Evolutionary conservation across 2,888 invertebrate species (phyloP), one percentile per base, ranked within the genome.

Genomic region (Drosophila gaucha): DNA sequence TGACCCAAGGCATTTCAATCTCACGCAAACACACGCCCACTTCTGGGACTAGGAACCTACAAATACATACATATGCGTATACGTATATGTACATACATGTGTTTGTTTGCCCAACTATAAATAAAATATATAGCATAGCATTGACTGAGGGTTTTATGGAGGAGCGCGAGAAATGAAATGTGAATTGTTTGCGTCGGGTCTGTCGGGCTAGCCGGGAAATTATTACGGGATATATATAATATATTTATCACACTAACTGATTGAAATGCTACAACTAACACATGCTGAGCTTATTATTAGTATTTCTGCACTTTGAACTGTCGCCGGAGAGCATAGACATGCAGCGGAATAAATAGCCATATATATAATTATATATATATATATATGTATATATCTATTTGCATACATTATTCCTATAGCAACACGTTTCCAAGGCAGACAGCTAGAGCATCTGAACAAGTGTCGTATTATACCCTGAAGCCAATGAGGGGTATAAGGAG

Each of bases 261-360:
- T 49, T 57, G 28, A 58, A 38, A 38, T 26, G 20, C 31, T 30
- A 14, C 38, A 54, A 26, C 38, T 16, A 28, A 47, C 24, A 60
- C 57, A 46, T 30, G 30, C 22, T 36, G 9, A n/a, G 26, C 16
- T 39, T 56, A 56, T 55, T 66, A 47, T 71, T 51, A 49, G 35
- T 2, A 14, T 26, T 49, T 31, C 18, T 38, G 73, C 49, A 56
- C 73, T 67, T 54, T 57, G 56, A 72, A 56, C 67, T 33, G 30
- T 36, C 28, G 39, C 41, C 24, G 16, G 22, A 39, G 16, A 39
- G 22, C 30, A 39, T 31, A 18, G 24, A 43, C 33, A 18, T 55
- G 30, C n/a, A 36, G 20, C 16, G n/a, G 2, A 35, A 20, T 20
- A 33, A 8, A 20, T 18, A 3, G 24, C 22, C 26, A 30, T 39